Evolutionary conservation across 2,797 vertebrate species (phyloP).

Genomic region (Acanthurus leucopareius): DNA sequence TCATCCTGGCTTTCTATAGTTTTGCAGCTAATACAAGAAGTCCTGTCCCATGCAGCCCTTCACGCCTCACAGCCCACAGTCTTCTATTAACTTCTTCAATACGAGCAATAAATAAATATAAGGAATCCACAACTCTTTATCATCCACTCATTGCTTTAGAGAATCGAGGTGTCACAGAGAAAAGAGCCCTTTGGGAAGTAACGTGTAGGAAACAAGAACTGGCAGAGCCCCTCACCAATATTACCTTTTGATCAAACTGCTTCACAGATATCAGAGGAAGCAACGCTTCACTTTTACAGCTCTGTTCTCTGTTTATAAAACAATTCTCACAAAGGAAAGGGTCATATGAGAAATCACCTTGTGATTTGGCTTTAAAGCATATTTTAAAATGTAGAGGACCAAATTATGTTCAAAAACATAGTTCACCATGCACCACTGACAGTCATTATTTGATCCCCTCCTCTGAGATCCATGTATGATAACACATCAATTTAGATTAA

Average conservation of each 20-base stretch:
- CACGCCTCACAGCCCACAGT: conserved; percentile 66
- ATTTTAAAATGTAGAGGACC: conserved; percentile 78
- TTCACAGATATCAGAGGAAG: conserved; percentile 72
- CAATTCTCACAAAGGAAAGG: conserved; percentile 62
- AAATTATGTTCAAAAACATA: conserved; percentile 79
- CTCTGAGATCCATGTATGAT: conserved; percentile 78
- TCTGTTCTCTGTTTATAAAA: conserved; percentile 71
- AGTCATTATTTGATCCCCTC: conserved; percentile 76
- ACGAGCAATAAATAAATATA: conserved; percentile 80
- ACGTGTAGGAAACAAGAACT: conserved; percentile 53
- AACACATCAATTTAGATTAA: conserved; percentile 84
- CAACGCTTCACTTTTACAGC: conserved; percentile 78
- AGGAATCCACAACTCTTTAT: conserved; percentile 80
- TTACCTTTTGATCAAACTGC: conserved; percentile 75
- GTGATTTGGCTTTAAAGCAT: conserved; percentile 71
- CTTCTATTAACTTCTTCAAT: conserved; percentile 75
- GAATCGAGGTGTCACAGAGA: conserved; percentile 61
- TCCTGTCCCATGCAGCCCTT: conserved; percentile 69
- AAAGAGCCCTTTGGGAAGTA: conserved; percentile 62
- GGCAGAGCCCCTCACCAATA: conserved; percentile 59
- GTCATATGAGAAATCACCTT: conserved; percentile 81
- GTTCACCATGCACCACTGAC: conserved; percentile 67
- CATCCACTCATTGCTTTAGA: conserved; percentile 68
- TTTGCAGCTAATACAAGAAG: conserved; percentile 64
- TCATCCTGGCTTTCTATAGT: conserved; percentile 50